A percentile compares a stretch with the other conserved stretches of the same genome.
phyloP scores from a whole-genome alignment of 2,113 vertebrate genomes.

The Semicossyphus pulcher region DNA sequence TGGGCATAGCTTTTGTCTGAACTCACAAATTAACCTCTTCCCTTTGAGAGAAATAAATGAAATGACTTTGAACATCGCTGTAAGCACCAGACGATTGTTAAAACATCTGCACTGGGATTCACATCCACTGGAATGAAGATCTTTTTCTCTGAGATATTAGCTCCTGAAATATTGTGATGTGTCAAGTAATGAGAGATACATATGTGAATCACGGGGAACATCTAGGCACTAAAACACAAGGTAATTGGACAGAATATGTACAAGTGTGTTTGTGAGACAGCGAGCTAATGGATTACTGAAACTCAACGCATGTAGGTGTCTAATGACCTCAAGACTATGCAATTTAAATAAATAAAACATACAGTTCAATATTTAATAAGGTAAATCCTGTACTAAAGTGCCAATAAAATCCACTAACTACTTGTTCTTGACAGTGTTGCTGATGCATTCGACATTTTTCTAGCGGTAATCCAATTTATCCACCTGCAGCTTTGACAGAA shows the following conservation, averaged over 20 bases:
- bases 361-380: not conserved
- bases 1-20: conserved; percentile 42
- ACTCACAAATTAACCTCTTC: conserved; percentile 52
- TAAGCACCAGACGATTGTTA: conserved; percentile 23
- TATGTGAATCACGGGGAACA: no score
- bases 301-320: conserved; percentile 25
- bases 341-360: conserved; percentile 27
- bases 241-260: conserved; percentile 28
- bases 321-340: conserved; percentile 48
- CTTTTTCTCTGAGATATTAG: conserved; percentile 15
- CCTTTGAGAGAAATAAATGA: conserved; percentile 45
- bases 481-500: conserved; percentile 8
- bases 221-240: conserved; percentile 10
- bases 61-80: conserved; percentile 28
- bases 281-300: conserved; percentile 27
- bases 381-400: conserved; percentile 25
- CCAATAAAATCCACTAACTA: not conserved
- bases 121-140: conserved; percentile 1
- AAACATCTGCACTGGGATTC: conserved; percentile 42
- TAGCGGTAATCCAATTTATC: not conserved
- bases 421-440: not conserved
- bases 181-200: no score
- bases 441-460: conserved; percentile 3
- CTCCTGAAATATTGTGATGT: not conserved
- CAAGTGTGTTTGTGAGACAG: not conserved